Base-by-base conservation (phyloP, 2,888 invertebrate species). In the Crocallis elinguaria region DNA sequence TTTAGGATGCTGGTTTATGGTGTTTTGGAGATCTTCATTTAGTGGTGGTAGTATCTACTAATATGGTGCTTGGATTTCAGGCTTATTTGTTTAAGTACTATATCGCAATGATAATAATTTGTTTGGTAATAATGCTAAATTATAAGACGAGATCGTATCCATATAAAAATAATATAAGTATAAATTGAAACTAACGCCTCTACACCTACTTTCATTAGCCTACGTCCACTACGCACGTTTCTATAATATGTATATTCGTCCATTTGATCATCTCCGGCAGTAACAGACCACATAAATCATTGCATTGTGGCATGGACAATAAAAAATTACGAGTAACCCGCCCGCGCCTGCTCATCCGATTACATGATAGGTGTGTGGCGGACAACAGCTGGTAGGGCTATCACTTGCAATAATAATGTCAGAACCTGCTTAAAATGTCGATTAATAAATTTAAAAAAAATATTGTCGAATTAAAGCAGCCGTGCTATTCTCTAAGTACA, bases 311-410 rank as follows among this genome's bases (percentile, higher is more conserved):
- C 45, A 36, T 11, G 29, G 55, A 54, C 56, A 57, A 29, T 51
- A 50, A 62, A 62, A 60, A 49, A 61, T 53, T 30, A 46, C 45
- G 60, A 61, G 62, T 64, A 65, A 62, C 59, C 52, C 62, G 58
- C 74, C 70, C 60, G 64, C 73, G 62, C 63, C 48, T 55, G 71
- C 71, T 66, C 73, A 68, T 68, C 67, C 65, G 64, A 65, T 67
- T 60, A 60, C 62, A 42, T 42, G 39, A 35, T 62, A 19, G 49
- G 49, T 46, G 56, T 54, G 59, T 25, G 49, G 46, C 41, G 38
- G 33, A 21, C 37, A 39, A 51, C 29, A 37, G 25, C 29, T 7
- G n/a, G n/a, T 50, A 57, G 44, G 60, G 62, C 32, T 62, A 51
- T 23, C 57, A 29, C 45, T n/a, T n/a, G n/a, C n/a, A n/a, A n/a